A percentile compares a stretch with the other conserved stretches of the same genome.
Conservation (phyloP, 37 sponge, comb jelly and placozoan species). For the Axinella damicornis region DNA sequence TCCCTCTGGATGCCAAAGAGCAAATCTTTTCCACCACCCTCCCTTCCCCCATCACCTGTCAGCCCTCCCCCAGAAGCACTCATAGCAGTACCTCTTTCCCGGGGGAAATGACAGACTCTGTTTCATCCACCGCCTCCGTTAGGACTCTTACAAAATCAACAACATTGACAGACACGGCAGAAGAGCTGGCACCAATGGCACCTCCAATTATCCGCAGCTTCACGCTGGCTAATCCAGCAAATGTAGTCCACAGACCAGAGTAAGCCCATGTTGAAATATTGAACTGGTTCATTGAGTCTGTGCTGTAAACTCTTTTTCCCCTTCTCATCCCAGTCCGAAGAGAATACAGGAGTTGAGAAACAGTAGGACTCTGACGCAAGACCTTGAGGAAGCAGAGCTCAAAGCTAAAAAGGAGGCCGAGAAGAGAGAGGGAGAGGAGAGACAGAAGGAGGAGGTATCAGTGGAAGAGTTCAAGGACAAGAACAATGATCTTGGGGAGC, state of each 20-base stretch:
- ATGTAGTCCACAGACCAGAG: not conserved
- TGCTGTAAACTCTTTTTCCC: too few relatives aligned
- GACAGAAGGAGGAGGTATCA: not conserved
- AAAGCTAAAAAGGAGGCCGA: not conserved
- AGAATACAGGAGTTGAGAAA: slow-evolving; percentile 14
- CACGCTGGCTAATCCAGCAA: not conserved
- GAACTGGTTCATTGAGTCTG: not conserved
- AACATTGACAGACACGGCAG: too few relatives aligned
- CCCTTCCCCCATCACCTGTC: not conserved
- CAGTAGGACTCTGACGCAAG: not conserved
- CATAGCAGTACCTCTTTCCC: too few relatives aligned
- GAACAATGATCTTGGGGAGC: too few relatives aligned
- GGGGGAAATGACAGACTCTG: too few relatives aligned
- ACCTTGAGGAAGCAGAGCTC: too few relatives aligned
- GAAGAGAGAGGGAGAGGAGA: not conserved
- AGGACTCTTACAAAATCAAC: too few relatives aligned
- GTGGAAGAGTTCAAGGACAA: too few relatives aligned
- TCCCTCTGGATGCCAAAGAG: not conserved
- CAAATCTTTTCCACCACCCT: slow-evolving; percentile 1
- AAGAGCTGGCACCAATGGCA: too few relatives aligned
- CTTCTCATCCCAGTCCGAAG: slow-evolving; percentile 5
- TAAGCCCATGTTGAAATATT: not conserved
- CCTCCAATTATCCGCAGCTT: too few relatives aligned
- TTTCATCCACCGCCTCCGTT: too few relatives aligned
- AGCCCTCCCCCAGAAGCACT: not conserved